Evolutionary conservation across 2,888 invertebrate species (phyloP), one percentile per base, ranked within the genome.

Genomic region (Phytoseiulus persimilis): DNA sequence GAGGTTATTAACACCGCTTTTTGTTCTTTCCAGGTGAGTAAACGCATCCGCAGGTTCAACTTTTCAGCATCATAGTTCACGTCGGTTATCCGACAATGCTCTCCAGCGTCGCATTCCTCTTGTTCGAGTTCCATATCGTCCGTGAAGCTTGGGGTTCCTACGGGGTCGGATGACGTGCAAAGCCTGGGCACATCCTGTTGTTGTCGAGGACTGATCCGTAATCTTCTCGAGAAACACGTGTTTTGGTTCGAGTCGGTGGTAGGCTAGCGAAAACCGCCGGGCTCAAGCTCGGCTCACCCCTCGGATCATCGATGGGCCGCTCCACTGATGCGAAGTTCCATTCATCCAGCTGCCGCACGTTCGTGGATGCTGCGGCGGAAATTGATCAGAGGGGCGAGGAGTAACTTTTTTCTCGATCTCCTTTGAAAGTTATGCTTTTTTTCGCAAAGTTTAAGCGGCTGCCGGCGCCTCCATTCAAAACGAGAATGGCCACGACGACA

Each of bases 271-370:
- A 65, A 2, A 14, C 65, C 65, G 2, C 65, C 65, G 65, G 18
- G 65, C 28, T 1, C 65, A 18, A 65, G 65, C 65, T 11, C 9
- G 2, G 65, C 18, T 65, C 39, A 39, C 5, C 39, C 9, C 39
- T 65, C 65, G 65, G 18, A 11, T 2, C 9, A 28, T 65, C 28
- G 65, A 65, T 65, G 11, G 65, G 65, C 18, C 28, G 14, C 65
- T 65, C 65, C 65, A 65, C 65, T 65, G 65, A 65, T 65, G 65
- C 65, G 65, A 65, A 65, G 65, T 65, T 65, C 65, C 65, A 65
- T 65, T 65, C 18, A 65, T 65, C 65, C 65, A 65, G 65, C 18
- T 65, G 65, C 18, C 65, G 65, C 5, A 28, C 28, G 18, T 65
- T 65, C 65, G 23, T 65, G 65, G 18, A 65, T 65, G 65, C 65